phyloP scores from a whole-genome alignment of 2,113 vertebrate genomes.

The Egretta garzetta region DNA sequence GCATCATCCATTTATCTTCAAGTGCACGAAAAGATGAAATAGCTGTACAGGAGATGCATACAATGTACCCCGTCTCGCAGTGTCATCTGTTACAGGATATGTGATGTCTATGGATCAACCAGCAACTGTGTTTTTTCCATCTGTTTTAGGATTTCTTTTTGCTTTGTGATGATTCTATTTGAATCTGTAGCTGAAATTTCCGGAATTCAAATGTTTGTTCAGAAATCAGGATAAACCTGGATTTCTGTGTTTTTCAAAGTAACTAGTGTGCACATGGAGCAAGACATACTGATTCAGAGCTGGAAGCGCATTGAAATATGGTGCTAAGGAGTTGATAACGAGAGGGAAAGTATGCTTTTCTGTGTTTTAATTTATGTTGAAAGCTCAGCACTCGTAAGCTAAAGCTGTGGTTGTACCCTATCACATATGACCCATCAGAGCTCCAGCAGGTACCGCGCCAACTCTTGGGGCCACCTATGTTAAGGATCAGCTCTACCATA shows the following conservation, averaged over 20 bases:
- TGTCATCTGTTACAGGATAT: neutral
- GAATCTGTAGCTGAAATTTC: neutral
- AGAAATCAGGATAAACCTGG: neutral
- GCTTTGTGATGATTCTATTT: neutral
- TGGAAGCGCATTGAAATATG: neutral
- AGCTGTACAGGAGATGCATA: neutral
- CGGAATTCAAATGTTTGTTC: neutral
- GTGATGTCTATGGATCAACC: neutral
- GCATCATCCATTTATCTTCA: neutral
- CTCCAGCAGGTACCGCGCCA: neutral
- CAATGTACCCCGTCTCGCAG: neutral
- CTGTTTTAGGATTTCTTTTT: neutral
- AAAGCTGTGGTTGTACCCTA: neutral
- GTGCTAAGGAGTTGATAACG: neutral
- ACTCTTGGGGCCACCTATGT: too few relatives aligned
- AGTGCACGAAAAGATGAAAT: neutral
- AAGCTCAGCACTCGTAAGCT: accelerated
- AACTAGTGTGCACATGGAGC: accelerated
- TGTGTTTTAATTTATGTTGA: neutral
- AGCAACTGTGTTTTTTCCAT: neutral
- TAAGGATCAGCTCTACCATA: neutral
- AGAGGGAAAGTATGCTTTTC: neutral
- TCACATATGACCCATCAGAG: accelerated
- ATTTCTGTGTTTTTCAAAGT: neutral
- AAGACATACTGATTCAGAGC: neutral